Evolutionary conservation across 1,140 invertebrate genomes (phyloP), one percentile per base, ranked within the genome.

Genomic region (Meloidogyne chitwoodi): DNA sequence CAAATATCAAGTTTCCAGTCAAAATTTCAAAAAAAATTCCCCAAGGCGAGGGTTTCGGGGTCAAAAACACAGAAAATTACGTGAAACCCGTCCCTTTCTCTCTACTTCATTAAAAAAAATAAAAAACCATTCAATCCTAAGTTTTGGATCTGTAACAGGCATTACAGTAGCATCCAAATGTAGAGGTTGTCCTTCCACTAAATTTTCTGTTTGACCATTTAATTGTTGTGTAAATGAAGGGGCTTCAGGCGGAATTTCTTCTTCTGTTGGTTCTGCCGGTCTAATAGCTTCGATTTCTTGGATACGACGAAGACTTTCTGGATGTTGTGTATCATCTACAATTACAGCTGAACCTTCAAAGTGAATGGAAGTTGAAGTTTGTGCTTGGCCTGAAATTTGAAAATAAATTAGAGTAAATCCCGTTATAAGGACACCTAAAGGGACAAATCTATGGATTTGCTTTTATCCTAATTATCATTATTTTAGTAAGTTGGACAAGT

Each of bases 151-250:
- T 86, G 96, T 96, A 79, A 97, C 93, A 12, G 96, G 96, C 84
- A 96, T 93, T 26, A 99, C 92, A 67, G 93, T 91, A 84, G 93
- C 95, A 90, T 98, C 95, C 80, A 98, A 91, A 89, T 98, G 95
- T 78, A 93, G 93, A 80, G 93, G 92, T 85, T 95, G 93, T 65
- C 93, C 92, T 90, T 96, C 94, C 34, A 75, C 80, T 38, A 86
- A 63, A 6, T 66, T 64, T 31, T 86, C 83, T 44, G 29, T 56
- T 12, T 81, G 82, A 44, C 81, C 83, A 27, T 73, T 75, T 24
- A 86, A 71, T 64, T 83, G 77, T 70, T 86, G 82, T 11, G 85
- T 86, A 73, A 86, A 86, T 11, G 75, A 34, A 16, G 85, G 85
- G 26, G 85, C 77, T 64, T 85, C 83, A 11, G 80, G 83, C 11